A percentile compares a stretch with the other conserved stretches of the same genome.
Conservation (phyloP, 1,140 invertebrate species). For the Dendroctonus valens region DNA sequence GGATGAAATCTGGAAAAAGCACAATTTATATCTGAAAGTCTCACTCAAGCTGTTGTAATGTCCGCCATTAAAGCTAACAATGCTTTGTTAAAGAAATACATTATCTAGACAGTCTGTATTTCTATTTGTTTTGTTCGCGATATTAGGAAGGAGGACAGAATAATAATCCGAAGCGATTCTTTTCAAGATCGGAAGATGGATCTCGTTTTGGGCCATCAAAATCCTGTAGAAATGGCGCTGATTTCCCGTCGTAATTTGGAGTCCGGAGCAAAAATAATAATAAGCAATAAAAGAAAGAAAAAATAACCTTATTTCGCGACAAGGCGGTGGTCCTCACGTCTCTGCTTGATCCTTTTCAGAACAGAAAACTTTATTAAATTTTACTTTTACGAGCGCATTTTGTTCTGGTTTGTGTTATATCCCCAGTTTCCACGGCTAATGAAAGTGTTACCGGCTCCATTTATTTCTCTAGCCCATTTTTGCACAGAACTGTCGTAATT, state of each 20-base stretch:
- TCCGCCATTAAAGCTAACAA: too few relatives aligned
- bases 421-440: slow-evolving; percentile 31
- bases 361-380: slow-evolving; percentile 38
- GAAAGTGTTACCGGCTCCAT: slow-evolving; percentile 36
- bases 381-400: slow-evolving; percentile 37
- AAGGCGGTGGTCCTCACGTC: slow-evolving; percentile 29
- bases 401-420: slow-evolving; percentile 36
- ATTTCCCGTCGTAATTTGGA: slow-evolving; percentile 22
- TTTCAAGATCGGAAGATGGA: not conserved
- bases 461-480: slow-evolving; percentile 30
- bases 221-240: slow-evolving; percentile 16
- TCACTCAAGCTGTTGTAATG: too few relatives aligned
- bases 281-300: slow-evolving; percentile 36
- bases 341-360: slow-evolving; percentile 29
- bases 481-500: slow-evolving; percentile 32
- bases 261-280: slow-evolving; percentile 31
- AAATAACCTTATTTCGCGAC: slow-evolving; percentile 33
- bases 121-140: not conserved
- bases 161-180: slow-evolving; percentile 1
- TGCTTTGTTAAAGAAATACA: too few relatives aligned
- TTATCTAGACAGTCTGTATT: too few relatives aligned
- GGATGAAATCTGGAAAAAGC: too few relatives aligned
- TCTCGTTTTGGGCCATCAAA: slow-evolving; percentile 8
- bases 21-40: too few relatives aligned
- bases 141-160: slow-evolving; percentile 1